phyloP scores from a whole-genome alignment of 1,140 invertebrate genomes.

The Argopecten irradians region DNA sequence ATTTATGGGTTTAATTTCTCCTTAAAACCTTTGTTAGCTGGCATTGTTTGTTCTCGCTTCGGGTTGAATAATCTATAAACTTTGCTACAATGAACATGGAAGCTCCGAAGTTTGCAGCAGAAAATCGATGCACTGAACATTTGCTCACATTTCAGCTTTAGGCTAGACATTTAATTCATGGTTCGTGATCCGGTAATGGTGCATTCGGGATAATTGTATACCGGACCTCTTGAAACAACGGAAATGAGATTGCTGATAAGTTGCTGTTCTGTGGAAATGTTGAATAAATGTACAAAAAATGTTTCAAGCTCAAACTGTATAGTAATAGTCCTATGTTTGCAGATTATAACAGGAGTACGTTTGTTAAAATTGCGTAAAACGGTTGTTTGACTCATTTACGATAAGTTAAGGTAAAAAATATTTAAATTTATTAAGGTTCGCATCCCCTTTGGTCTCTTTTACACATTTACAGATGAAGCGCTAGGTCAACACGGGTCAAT shows the following conservation, averaged over 20 bases:
- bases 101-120: constrained; percentile 1
- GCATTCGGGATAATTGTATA: background rate
- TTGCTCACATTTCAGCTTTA: background rate
- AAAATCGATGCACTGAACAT: background rate
- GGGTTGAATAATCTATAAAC: constrained; percentile 16
- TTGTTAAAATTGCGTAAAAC: too few species aligned
- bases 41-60: background rate
- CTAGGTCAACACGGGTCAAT: too few species aligned
- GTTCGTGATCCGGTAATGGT: background rate
- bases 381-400: too few species aligned
- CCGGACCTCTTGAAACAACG: background rate
- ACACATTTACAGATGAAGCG: too few species aligned
- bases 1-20: background rate
- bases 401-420: too few species aligned
- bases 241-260: background rate
- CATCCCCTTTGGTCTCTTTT: too few species aligned
- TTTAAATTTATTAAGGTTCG: too few species aligned
- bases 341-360: too few species aligned
- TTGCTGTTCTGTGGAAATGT: background rate
- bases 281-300: background rate
- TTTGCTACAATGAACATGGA: background rate
- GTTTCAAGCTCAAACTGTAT: too few species aligned
- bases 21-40: background rate
- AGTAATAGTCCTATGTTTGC: too few species aligned
- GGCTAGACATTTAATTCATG: background rate